These are phyloP conservation scores for Alligator mississippiensis DNA, from an alignment of 2,113 vertebrate species.

Conservation along the genomic window DNA sequence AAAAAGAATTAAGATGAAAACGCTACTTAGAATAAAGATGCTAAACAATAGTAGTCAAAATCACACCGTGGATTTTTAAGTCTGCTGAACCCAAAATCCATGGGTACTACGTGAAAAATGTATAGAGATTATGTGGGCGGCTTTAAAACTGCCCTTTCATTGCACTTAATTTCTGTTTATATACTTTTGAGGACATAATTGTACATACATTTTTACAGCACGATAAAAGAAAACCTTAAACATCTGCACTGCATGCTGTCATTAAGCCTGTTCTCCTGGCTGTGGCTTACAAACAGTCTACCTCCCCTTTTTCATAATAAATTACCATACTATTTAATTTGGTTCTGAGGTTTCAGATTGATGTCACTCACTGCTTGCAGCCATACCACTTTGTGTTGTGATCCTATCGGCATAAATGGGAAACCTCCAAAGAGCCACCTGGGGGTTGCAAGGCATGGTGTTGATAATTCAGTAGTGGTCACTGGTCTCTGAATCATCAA, in stretches of 20 bases:
- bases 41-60: slow-evolving; percentile 23
- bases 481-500: not conserved
- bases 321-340: not conserved
- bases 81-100: slow-evolving; percentile 18
- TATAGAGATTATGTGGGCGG: slow-evolving; percentile 36
- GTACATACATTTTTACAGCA: slow-evolving; percentile 60
- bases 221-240: slow-evolving; percentile 44
- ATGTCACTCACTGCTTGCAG: rapidly evolving
- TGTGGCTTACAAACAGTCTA: not conserved
- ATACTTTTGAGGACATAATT: slow-evolving; percentile 52
- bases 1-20: slow-evolving; percentile 39
- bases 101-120: not conserved
- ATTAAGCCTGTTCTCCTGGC: not conserved
- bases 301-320: not conserved
- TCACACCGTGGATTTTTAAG: not conserved
- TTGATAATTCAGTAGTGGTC: rapidly evolving
- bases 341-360: not conserved
- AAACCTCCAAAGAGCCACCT: not conserved
- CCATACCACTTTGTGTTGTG: rapidly evolving
- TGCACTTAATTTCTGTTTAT: slow-evolving; percentile 45
- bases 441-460: rapidly evolving
- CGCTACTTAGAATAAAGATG: not conserved
- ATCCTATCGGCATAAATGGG: not conserved
- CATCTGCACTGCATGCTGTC: slow-evolving; percentile 44
- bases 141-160: slow-evolving; percentile 59